Evolutionary conservation across 2,113 vertebrate species (phyloP).

Genomic region (Oryzias curvinotus): DNA sequence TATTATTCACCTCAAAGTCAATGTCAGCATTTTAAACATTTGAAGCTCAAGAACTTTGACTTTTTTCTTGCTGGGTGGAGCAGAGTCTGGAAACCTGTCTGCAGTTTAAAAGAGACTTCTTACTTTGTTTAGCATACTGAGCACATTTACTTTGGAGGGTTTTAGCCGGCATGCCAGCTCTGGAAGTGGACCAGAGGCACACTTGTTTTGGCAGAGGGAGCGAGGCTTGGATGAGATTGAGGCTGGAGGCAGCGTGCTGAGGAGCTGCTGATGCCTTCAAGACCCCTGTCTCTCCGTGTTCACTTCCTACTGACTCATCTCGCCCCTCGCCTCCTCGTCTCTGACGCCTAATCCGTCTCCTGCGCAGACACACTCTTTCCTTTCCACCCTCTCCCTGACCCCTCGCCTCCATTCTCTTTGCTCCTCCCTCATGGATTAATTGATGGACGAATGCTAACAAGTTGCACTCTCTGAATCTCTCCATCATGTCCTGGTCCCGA

Average conservation of each 20-base stretch:
- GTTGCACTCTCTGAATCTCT: slow-evolving; percentile 56
- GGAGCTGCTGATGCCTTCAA: slow-evolving; percentile 44
- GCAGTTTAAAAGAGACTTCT: slow-evolving; percentile 33
- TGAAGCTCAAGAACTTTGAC: background rate
- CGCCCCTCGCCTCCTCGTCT: slow-evolving; percentile 35
- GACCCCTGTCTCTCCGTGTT: slow-evolving; percentile 51
- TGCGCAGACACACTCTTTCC: slow-evolving; percentile 36
- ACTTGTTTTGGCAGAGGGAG: slow-evolving; percentile 45
- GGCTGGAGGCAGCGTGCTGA: slow-evolving; percentile 44
- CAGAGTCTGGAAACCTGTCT: slow-evolving; percentile 24
- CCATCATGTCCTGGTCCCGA: slow-evolving; percentile 49
- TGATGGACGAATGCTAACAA: slow-evolving; percentile 69
- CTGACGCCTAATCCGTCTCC: slow-evolving; percentile 54
- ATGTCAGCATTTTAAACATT: background rate
- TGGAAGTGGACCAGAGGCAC: slow-evolving; percentile 49
- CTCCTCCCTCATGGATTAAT: slow-evolving; percentile 64
- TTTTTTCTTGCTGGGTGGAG: background rate
- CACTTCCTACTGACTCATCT: slow-evolving; percentile 42
- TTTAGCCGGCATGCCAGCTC: slow-evolving; percentile 44
- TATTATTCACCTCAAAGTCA: too few species aligned
- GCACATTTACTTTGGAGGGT: slow-evolving; percentile 34
- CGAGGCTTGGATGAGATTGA: slow-evolving; percentile 61
- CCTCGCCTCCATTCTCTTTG: slow-evolving; percentile 51
- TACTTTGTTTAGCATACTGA: slow-evolving; percentile 40
- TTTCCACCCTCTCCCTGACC: slow-evolving; percentile 21